phyloP scores from a whole-genome alignment of 2,113 vertebrate genomes.

The Odontesthes bonariensis region DNA sequence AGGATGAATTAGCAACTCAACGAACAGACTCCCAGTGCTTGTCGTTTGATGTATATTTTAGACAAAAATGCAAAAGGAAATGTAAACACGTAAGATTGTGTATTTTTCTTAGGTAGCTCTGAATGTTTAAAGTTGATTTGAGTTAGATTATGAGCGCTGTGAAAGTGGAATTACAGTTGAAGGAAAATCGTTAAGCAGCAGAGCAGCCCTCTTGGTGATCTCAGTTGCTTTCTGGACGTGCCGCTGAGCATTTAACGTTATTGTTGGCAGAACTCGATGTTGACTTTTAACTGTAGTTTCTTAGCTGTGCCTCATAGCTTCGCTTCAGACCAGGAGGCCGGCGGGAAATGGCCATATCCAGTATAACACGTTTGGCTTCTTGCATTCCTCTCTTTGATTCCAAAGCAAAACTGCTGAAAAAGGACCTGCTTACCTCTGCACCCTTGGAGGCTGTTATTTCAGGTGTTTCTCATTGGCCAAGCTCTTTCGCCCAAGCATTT shows the following conservation, averaged over 20 bases:
- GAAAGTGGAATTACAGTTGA: not conserved
- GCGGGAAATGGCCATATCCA: conserved; percentile 59
- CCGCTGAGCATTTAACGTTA: conserved; percentile 39
- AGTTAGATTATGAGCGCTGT: not conserved
- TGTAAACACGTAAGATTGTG: not conserved
- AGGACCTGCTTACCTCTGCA: conserved; percentile 61
- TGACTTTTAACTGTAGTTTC: conserved; percentile 61
- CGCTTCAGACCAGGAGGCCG: conserved; percentile 40
- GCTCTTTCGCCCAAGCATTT: conserved; percentile 26
- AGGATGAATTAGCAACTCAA: conserved; percentile 23
- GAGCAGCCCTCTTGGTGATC: not conserved
- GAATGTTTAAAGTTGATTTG: not conserved
- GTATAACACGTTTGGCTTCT: conserved; percentile 57
- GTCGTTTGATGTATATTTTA: conserved; percentile 14
- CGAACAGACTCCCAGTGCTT: conserved; percentile 17
- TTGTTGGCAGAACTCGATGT: conserved; percentile 60
- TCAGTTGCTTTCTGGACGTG: conserved; percentile 31
- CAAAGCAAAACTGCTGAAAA: conserved; percentile 65
- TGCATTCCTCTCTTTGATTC: conserved; percentile 69
- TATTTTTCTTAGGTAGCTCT: not conserved
- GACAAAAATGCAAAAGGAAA: not conserved
- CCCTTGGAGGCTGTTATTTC: conserved; percentile 38
- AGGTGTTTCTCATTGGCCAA: conserved; percentile 51
- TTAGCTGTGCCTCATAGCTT: conserved; percentile 43
- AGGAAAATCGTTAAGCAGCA: not conserved